These are phyloP conservation scores for Procambarus virginalis DNA, from an alignment of 1,140 invertebrate genomes.

Conservation along the genomic window DNA sequence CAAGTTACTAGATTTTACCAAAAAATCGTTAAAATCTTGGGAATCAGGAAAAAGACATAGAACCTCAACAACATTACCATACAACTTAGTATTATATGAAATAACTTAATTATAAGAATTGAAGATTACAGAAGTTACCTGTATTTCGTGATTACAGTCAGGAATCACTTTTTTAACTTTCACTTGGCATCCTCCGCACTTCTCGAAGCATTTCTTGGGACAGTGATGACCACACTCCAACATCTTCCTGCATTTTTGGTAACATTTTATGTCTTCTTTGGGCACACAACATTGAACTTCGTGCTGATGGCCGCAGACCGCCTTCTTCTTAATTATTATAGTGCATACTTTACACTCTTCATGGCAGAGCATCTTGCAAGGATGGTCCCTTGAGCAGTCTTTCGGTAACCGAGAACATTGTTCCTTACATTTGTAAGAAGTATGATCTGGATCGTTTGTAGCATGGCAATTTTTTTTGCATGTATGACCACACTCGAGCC, in stretches of 20 bases:
- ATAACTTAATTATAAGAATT: no score
- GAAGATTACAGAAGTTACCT: background rate
- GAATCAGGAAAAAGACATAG: no score
- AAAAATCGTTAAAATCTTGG: no score
- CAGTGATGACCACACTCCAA: constrained; percentile 70
- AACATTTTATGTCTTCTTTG: constrained; percentile 38
- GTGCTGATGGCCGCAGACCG: constrained; percentile 1
- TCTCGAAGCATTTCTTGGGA: constrained; percentile 48
- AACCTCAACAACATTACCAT: no score
- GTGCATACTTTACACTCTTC: constrained; percentile 6
- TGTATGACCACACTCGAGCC: constrained; percentile 37
- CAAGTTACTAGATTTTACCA: no score
- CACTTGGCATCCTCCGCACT: constrained; percentile 60
- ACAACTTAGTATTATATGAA: no score
- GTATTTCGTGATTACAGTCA: constrained; percentile 39
- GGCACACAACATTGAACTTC: constrained; percentile 11
- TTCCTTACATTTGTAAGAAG: background rate
- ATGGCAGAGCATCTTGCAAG: constrained; percentile 2
- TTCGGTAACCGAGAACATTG: background rate
- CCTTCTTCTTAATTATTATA: background rate
- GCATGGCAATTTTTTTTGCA: constrained; percentile 40
- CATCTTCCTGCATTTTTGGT: constrained; percentile 49
- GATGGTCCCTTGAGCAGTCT: constrained; percentile 33
- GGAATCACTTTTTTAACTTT: constrained; percentile 33
- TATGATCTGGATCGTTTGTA: constrained; percentile 33